Percentiles rank a stretch among this genome's conserved stretches.
phyloP scores from a whole-genome alignment of 2,113 vertebrate genomes.

The Ictidomys tridecemlineatus region DNA sequence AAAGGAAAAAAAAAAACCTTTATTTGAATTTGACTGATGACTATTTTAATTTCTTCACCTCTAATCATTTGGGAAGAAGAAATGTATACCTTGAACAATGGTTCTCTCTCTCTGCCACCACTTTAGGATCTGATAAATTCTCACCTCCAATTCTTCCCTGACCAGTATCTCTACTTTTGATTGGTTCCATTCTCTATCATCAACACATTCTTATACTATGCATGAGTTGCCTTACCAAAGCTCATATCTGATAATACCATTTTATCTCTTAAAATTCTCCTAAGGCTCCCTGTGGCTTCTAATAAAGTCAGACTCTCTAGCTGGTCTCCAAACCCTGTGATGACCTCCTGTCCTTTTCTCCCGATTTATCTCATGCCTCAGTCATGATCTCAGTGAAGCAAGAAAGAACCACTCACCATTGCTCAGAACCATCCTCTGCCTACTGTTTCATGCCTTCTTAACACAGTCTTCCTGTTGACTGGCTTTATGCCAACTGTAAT shows the following conservation, averaged over 20 bases:
- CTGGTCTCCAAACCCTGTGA: not conserved
- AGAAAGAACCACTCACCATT: not conserved
- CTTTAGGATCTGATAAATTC: not conserved
- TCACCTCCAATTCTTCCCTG: not conserved
- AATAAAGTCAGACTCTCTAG: not conserved
- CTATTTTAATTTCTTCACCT: not conserved
- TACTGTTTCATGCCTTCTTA: not conserved
- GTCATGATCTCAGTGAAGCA: not conserved
- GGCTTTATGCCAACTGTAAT: not conserved
- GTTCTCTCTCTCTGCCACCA: not conserved
- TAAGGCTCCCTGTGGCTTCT: not conserved
- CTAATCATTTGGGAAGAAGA: conserved; percentile 14
- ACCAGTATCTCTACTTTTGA: not conserved
- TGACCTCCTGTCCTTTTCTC: not conserved
- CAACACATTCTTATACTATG: not conserved
- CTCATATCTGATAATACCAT: not conserved
- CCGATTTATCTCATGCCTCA: not conserved
- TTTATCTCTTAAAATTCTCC: not conserved
- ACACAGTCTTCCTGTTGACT: not conserved
- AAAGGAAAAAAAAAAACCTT: not conserved
- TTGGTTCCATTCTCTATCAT: not conserved
- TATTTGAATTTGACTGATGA: not conserved
- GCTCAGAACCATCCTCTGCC: not conserved
- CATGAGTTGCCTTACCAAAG: not conserved
- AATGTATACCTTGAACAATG: not conserved